Base-by-base conservation (phyloP, 2,888 invertebrate species). In the Limnephilus marmoratus region DNA sequence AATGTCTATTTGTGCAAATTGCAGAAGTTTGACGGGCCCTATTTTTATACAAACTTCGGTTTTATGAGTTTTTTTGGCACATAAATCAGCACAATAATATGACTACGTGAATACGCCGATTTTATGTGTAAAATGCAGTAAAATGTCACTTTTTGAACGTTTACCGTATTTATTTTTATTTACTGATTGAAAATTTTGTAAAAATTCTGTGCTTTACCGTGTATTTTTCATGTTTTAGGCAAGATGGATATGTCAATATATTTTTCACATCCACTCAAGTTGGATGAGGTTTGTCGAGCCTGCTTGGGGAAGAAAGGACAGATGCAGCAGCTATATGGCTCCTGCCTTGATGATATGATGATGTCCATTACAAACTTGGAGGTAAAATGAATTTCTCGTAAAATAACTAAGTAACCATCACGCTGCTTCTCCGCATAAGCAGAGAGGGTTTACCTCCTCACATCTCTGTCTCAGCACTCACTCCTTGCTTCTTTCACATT, bases 291-390 rank as follows among this genome's bases (percentile, higher is more conserved):
- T 34, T 96, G 96, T 94, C 94, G 96, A 92, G 95, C 96, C 34
- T 96, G 96, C 94, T 94, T 96, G 90, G 94, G 95, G 34, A 95
- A 95, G 94, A 95, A 95, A 93, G 95, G 95, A 15, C 95, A 95
- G 92, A 96, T 96, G 96, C 95, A 95, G 93, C 95, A 96, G 34
- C 94, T 96, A 91, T 96, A 95, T 94, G 96, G 96, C 29, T 95
- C 96, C 81, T 96, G 95, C 94, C 94, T 96, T 83, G 96, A 96
- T 94, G 95, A 96, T 94, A 96, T 96, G 96, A 94, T 96, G 31
- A 94, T 95, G 92, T 95, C 95, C 53, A 95, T 96, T 93, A 95
- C 96, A 92, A 94, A 94, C 90, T 94, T 96, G 85, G 94, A 95
- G 94, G 96, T 96, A 94, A 94, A 41, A 45, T 68, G 24, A 24